Conservation (phyloP, 2,888 invertebrate species). For the Acleris laterana region DNA sequence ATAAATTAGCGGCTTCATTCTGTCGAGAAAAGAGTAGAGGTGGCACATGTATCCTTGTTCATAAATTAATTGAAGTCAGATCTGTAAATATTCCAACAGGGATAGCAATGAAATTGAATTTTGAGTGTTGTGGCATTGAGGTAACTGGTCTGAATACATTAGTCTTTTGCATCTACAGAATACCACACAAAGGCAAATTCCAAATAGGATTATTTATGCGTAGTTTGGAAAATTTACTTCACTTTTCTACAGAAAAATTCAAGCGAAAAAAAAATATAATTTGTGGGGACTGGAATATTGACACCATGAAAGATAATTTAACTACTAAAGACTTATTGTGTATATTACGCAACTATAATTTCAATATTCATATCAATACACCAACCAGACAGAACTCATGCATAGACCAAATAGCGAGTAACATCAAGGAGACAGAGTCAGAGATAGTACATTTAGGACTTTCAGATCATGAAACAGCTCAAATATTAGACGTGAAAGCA, state of each 20-base stretch:
- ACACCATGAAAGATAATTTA: background rate
- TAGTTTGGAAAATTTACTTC: too few relatives aligned
- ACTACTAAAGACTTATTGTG: background rate
- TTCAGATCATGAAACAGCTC: background rate
- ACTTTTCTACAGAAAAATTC: background rate
- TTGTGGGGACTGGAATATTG: background rate
- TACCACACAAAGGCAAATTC: background rate
- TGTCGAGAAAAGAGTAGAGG: background rate
- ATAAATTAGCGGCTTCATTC: background rate
- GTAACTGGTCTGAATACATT: background rate
- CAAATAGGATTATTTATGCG: background rate
- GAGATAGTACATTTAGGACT: background rate
- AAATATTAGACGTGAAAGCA: background rate
- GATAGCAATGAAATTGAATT: background rate
- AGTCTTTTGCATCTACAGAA: constrained; percentile 5
- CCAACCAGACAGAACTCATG: background rate
- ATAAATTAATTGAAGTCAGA: background rate
- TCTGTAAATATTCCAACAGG: background rate
- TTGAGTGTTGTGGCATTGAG: constrained; percentile 2
- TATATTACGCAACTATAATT: background rate
- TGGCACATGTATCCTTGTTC: background rate
- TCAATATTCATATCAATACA: background rate
- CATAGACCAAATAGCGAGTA: constrained; percentile 2
- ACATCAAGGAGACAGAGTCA: background rate
- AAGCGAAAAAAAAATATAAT: background rate